Conservation (phyloP, 2,797 vertebrate genomes). For the Lateolabrax maculatus region DNA sequence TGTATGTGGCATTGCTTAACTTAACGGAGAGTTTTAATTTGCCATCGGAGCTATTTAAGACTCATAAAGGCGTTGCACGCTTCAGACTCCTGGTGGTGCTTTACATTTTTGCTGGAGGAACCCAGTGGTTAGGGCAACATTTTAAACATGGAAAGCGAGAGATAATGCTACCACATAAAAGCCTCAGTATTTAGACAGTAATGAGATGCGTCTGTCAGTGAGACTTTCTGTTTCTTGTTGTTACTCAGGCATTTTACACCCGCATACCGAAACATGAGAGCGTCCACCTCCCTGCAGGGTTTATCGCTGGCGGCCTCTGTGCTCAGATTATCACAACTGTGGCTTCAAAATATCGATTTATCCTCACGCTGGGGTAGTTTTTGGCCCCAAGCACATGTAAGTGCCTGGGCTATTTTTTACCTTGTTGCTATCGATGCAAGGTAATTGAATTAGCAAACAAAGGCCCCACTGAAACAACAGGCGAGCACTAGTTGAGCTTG, state of each 20-base stretch:
- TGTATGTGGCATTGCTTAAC: constrained; percentile 22
- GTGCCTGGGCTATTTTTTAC: constrained; percentile 12
- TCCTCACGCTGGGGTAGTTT: constrained; percentile 22
- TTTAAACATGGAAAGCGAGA: background rate
- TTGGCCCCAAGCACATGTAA: constrained; percentile 29
- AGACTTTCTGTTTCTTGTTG: constrained; percentile 31
- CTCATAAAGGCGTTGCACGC: background rate
- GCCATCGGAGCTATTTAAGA: background rate
- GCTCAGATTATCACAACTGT: constrained; percentile 50
- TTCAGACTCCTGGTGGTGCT: background rate
- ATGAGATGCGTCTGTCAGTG: constrained; percentile 32
- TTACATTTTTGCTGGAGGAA: background rate
- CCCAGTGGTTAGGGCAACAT: background rate
- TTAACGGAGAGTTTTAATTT: constrained; percentile 39
- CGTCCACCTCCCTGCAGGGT: constrained; percentile 32
- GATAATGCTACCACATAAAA: constrained; percentile 29
- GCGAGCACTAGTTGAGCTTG: constrained; percentile 7
- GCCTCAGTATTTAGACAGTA: constrained; percentile 62
- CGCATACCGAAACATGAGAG: constrained; percentile 47
- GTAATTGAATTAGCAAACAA: constrained; percentile 41
- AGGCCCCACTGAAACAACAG: constrained; percentile 15
- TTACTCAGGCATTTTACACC: constrained; percentile 44
- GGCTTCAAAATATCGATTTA: constrained; percentile 69
- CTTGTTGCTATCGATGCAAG: constrained; percentile 37
- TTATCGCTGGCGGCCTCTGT: constrained; percentile 34